phyloP scores from a whole-genome alignment of 2,797 vertebrate species.

The Neopelma chrysocephalum region DNA sequence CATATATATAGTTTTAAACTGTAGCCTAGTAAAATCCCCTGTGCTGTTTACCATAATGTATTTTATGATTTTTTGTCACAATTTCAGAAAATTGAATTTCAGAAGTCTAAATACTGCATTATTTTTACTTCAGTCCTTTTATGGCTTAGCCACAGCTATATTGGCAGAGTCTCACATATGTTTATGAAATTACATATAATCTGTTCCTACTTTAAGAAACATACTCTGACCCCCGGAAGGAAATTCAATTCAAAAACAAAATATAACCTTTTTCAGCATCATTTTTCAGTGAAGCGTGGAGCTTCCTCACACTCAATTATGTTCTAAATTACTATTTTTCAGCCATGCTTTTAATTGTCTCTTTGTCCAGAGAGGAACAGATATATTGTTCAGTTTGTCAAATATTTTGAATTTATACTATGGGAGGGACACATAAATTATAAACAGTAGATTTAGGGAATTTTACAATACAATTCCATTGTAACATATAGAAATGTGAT shows the following conservation, averaged over 20 bases:
- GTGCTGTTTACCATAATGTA: constrained; percentile 7
- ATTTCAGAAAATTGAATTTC: neutral
- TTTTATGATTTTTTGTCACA: neutral
- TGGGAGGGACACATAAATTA: neutral
- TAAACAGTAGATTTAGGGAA: neutral
- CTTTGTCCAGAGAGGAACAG: neutral
- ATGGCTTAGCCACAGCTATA: neutral
- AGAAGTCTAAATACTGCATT: neutral
- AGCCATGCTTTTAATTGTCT: neutral
- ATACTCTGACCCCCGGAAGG: neutral
- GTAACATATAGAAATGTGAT: neutral
- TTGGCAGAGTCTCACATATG: neutral
- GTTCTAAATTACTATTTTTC: neutral
- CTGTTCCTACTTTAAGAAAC: neutral
- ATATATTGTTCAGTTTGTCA: neutral
- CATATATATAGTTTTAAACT: constrained; percentile 22
- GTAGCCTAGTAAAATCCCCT: neutral
- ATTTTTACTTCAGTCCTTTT: neutral
- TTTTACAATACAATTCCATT: neutral
- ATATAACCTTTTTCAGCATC: neutral
- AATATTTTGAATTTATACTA: neutral
- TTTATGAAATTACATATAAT: neutral
- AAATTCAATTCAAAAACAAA: neutral
- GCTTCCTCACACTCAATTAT: neutral
- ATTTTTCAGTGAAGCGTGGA: neutral